Conservation (phyloP, 2,888 invertebrate species). For the Erebia aethiops region DNA sequence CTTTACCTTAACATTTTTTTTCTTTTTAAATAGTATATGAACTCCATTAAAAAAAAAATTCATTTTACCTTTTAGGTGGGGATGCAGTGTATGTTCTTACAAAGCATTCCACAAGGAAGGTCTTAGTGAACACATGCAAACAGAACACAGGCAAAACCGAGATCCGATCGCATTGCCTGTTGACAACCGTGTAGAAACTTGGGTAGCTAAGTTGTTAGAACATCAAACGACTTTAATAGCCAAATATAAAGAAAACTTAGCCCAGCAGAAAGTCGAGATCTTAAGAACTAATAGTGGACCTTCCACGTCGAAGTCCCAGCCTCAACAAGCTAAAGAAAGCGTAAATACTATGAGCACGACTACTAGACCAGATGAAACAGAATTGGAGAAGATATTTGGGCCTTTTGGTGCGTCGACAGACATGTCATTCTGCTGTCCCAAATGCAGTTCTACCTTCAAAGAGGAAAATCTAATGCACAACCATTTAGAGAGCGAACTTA, state of each 20-base stretch:
- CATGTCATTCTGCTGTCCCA: slow-evolving; percentile 62
- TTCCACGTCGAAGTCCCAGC: slow-evolving; percentile 20
- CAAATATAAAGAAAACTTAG: slow-evolving; percentile 53
- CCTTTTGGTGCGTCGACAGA: slow-evolving; percentile 54
- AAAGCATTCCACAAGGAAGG: slow-evolving; percentile 81
- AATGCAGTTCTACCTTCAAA: slow-evolving; percentile 53
- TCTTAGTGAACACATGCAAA: slow-evolving; percentile 79
- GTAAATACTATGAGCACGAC: neutral
- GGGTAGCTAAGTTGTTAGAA: slow-evolving; percentile 70
- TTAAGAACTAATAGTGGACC: slow-evolving; percentile 40
- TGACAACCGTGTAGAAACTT: slow-evolving; percentile 75
- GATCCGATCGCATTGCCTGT: slow-evolving; percentile 67
- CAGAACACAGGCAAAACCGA: slow-evolving; percentile 67
- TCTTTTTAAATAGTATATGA: neutral
- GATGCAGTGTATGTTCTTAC: slow-evolving; percentile 83
- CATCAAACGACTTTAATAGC: slow-evolving; percentile 60
- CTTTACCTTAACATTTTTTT: neutral
- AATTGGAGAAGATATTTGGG: slow-evolving; percentile 63
- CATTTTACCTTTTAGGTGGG: slow-evolving; percentile 73
- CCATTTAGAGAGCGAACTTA: slow-evolving; percentile 69
- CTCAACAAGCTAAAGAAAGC: slow-evolving; percentile 12
- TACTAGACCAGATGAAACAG: slow-evolving; percentile 41
- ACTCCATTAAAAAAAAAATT: neutral
- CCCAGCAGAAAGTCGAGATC: slow-evolving; percentile 52
- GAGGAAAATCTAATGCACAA: slow-evolving; percentile 59